Percentiles rank a stretch among this genome's conserved stretches.
Conservation (phyloP, 2,797 vertebrate species). For the Crenichthys baileyi region DNA sequence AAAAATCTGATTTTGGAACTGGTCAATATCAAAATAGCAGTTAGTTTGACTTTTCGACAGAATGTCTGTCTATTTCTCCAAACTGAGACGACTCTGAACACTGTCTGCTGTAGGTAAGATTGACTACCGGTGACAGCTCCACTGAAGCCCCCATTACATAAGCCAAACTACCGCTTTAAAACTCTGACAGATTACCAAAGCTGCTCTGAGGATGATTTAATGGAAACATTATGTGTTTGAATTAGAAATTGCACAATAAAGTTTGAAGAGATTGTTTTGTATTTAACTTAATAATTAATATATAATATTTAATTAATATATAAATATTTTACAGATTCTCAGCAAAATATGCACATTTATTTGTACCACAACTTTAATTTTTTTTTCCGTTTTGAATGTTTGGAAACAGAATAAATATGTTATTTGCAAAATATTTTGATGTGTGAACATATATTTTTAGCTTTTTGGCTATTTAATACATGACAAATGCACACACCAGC, state of each 20-base stretch:
- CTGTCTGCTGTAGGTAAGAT: not conserved
- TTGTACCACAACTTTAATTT: not conserved
- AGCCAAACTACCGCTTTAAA: not conserved
- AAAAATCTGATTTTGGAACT: not conserved
- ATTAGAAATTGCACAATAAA: not conserved
- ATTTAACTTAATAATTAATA: not conserved
- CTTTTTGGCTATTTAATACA: not conserved
- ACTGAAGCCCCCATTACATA: not conserved
- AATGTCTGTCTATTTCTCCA: not conserved
- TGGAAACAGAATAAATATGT: not conserved
- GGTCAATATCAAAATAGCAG: not conserved
- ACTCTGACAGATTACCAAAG: not conserved
- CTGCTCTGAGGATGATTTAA: not conserved
- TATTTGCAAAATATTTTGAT: too few relatives aligned
- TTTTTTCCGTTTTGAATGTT: not conserved
- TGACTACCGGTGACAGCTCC: not conserved
- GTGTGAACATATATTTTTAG: not conserved
- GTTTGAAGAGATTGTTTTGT: not conserved
- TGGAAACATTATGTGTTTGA: not conserved
- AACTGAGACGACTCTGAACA: not conserved
- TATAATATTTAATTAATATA: not conserved
- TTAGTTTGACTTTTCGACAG: not conserved
- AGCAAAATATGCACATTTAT: not conserved
- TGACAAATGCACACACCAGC: not conserved
- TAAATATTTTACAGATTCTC: not conserved